Conservation (phyloP, 1,140 invertebrate genomes). For the Zaprionus capensis region DNA sequence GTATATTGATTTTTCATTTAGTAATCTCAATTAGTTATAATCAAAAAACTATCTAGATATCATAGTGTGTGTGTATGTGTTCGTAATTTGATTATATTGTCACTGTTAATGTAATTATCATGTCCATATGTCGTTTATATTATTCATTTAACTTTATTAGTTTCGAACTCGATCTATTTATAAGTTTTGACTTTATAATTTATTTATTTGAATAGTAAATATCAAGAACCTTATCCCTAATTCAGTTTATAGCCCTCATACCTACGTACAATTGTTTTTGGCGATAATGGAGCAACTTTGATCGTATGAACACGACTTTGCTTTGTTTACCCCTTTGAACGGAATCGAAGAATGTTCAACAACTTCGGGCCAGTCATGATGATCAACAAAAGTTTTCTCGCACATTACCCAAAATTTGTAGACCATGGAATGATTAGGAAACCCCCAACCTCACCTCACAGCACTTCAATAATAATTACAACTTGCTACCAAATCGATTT, state of each 20-base stretch:
- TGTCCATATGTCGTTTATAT: background rate
- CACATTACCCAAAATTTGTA: background rate
- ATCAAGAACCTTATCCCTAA: background rate
- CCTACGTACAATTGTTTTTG: background rate
- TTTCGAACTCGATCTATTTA: background rate
- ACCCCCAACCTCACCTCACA: no score
- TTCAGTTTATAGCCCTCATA: slow-evolving; percentile 19
- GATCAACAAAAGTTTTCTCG: slow-evolving; percentile 8
- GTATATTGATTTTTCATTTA: slow-evolving; percentile 4
- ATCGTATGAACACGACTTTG: background rate
- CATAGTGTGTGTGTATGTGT: background rate
- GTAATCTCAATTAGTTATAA: slow-evolving; percentile 1
- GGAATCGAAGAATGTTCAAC: background rate
- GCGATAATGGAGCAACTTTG: background rate
- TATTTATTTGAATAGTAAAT: background rate
- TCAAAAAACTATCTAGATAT: background rate
- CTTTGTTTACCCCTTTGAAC: background rate
- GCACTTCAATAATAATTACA: slow-evolving; percentile 7
- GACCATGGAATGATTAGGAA: no score
- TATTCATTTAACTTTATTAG: slow-evolving; percentile 9
- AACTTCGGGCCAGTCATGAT: slow-evolving; percentile 13
- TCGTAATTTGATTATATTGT: background rate
- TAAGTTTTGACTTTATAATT: background rate
- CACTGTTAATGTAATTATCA: slow-evolving; percentile 3
- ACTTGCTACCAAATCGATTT: slow-evolving; percentile 20